phyloP scores from a whole-genome alignment of 2,113 vertebrate species.

The Mugil cephalus region DNA sequence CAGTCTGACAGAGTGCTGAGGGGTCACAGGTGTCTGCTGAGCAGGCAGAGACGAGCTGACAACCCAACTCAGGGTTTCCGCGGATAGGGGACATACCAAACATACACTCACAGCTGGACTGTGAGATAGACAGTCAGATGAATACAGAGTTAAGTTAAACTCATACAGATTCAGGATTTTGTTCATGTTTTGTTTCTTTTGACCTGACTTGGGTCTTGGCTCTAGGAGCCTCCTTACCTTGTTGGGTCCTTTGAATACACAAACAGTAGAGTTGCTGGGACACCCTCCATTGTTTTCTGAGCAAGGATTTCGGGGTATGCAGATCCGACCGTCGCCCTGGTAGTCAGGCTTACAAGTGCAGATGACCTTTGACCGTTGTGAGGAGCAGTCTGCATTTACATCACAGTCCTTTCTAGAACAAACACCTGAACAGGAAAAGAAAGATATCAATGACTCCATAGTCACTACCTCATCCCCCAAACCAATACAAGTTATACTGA shows the following conservation, averaged over 20 bases:
- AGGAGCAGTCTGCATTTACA: conserved; percentile 84
- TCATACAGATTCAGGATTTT: neutral
- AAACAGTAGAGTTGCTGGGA: conserved; percentile 87
- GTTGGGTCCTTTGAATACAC: conserved; percentile 85
- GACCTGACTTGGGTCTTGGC: neutral
- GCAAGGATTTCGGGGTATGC: conserved; percentile 90
- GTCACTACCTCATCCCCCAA: neutral
- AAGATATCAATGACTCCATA: neutral
- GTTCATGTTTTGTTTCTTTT: neutral
- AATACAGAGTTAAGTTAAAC: neutral
- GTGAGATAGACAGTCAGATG: conserved; percentile 28
- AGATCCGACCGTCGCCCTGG: conserved; percentile 89
- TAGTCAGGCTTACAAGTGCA: conserved; percentile 89
- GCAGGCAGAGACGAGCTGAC: conserved; percentile 79
- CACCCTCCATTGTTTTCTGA: conserved; percentile 88
- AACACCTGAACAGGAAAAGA: conserved; percentile 57
- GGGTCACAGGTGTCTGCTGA: conserved; percentile 76
- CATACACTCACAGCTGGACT: conserved; percentile 90
- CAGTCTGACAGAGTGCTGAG: conserved; percentile 83
- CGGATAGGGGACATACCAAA: conserved; percentile 78
- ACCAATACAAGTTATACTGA: too few relatives aligned
- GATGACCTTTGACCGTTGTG: conserved; percentile 67
- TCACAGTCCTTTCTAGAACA: conserved; percentile 87
- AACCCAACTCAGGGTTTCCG: conserved; percentile 72
- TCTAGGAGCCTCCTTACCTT: conserved; percentile 81